Evolutionary conservation across 2,797 vertebrate genomes (phyloP), one percentile per base, ranked within the genome.

Genomic region (Crocidura indochinensis): DNA sequence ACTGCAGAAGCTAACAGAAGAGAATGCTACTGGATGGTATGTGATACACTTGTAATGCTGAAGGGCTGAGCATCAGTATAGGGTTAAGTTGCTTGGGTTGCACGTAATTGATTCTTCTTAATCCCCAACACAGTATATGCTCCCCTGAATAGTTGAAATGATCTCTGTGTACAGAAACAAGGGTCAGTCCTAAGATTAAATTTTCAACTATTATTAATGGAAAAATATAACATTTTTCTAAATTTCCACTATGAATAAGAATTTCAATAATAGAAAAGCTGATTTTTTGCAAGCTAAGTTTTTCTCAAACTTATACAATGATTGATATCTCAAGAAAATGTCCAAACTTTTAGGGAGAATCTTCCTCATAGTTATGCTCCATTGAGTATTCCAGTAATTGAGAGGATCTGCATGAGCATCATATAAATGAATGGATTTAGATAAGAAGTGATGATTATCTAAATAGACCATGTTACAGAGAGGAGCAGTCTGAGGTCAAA

Each of bases 281-380:
- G 8, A 26, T 89, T 86, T 89, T 86, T 74, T 76, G 65, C 10
- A 81, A 87, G 38, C 46, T 38, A 44, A 6, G 71, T 6, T 89
- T 74, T 75, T 7, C 29, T 76, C 56, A 9, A 60, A 0, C 31
- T 6, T 31, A 27, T 64, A 75, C 1, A 2, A 79, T 80, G 68
- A 38, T 78, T 20, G 84, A 4, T 74, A 20, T 84, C 1, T 29
- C 27, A 29, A 84, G 31, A 20, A 84, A 87, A 67, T 87, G 56
- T 2, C 4, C 53, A 29, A 38, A 82, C 14, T 88, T 64, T 88
- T 74, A 56, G 20, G 4, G 31, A 17, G 56, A 26, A 5, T 5
- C 84, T 87, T 84, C 17, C 38, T 27, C 51, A 4, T 67, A 7
- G 11, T 82, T 78, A 12, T 26, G 10, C 38, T 77, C 38, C 81